Percentiles rank a stretch among this genome's conserved stretches.
Evolutionary conservation across 2,888 invertebrate genomes (phyloP).

Genomic region (Drosophila neoperkinsi): DNA sequence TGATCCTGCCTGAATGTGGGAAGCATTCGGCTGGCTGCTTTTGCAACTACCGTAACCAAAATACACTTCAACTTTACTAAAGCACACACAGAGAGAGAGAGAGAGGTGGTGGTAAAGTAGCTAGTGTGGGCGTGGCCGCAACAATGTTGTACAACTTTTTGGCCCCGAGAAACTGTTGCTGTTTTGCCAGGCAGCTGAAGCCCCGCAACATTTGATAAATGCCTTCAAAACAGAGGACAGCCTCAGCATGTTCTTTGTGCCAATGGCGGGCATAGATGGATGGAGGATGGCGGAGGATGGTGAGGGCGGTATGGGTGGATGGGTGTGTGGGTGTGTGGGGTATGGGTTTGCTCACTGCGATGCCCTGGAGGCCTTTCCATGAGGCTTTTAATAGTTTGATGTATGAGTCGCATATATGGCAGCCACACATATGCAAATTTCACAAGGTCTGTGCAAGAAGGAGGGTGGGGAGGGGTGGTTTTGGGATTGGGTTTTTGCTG

Average conservation of each 20-base stretch:
- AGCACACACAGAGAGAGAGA: constrained; percentile 15
- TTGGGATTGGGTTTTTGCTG: constrained; percentile 6
- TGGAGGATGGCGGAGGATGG: not conserved
- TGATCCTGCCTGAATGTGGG: constrained; percentile 30
- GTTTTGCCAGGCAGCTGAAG: constrained; percentile 62
- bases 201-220: constrained; percentile 80
- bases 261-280: not conserved
- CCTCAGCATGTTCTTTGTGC: constrained; percentile 23
- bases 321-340: not conserved
- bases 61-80: constrained; percentile 69
- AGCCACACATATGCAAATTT: constrained; percentile 68
- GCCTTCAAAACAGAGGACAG: constrained; percentile 49
- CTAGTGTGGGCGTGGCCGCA: constrained; percentile 50
- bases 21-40: constrained; percentile 14
- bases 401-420: constrained; percentile 68
- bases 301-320: not conserved
- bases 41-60: constrained; percentile 40
- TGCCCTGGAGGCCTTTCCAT: constrained; percentile 66
- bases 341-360: constrained; percentile 9
- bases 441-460: constrained; percentile 41
- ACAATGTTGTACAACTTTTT: constrained; percentile 69
- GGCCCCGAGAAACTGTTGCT: constrained; percentile 72
- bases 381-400: constrained; percentile 80
- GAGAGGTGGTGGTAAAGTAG: constrained; percentile 3
- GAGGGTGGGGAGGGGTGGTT: not conserved